These are phyloP conservation scores for Sebastes taczanowskii DNA, from an alignment of 2,797 vertebrate species.

Conservation along the genomic window DNA sequence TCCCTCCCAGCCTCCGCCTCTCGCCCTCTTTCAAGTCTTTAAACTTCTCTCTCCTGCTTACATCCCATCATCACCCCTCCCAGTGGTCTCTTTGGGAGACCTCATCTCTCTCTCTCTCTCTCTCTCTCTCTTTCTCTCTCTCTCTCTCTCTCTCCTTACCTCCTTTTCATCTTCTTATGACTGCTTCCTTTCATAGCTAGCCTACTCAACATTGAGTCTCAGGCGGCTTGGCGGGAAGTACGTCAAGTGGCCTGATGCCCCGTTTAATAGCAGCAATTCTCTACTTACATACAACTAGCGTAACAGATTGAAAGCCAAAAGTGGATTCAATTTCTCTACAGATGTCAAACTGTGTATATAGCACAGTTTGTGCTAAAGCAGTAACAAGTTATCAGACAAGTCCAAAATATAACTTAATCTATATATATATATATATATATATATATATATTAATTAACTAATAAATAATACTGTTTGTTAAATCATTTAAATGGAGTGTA, in stretches of 20 bases:
- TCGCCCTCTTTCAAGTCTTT: slow-evolving; percentile 49
- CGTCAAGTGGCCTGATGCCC: slow-evolving; percentile 9
- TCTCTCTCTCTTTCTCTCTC: neutral
- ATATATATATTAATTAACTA: neutral
- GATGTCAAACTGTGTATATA: neutral
- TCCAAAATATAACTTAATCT: neutral
- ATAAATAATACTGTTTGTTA: neutral
- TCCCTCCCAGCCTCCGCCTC: slow-evolving; percentile 64
- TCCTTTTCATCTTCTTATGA: slow-evolving; percentile 72
- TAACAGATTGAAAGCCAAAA: neutral
- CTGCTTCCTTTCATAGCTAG: slow-evolving; percentile 69
- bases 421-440: too few species aligned
- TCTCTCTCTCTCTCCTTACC: slow-evolving; percentile 49
- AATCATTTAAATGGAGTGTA: neutral
- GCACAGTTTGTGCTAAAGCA: neutral
- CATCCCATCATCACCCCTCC: slow-evolving; percentile 62
- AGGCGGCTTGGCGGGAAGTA: slow-evolving; percentile 20
- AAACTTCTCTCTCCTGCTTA: slow-evolving; percentile 36
- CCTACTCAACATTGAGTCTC: slow-evolving; percentile 21
- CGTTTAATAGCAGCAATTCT: neutral
- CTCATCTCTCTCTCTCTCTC: slow-evolving; percentile 37
- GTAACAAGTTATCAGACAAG: neutral
- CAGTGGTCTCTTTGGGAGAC: slow-evolving; percentile 63
- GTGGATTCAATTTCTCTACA: neutral
- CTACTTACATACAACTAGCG: neutral